These are phyloP conservation scores for Leuciscus waleckii DNA, from an alignment of 2,797 vertebrate species.

Conservation along the genomic window DNA sequence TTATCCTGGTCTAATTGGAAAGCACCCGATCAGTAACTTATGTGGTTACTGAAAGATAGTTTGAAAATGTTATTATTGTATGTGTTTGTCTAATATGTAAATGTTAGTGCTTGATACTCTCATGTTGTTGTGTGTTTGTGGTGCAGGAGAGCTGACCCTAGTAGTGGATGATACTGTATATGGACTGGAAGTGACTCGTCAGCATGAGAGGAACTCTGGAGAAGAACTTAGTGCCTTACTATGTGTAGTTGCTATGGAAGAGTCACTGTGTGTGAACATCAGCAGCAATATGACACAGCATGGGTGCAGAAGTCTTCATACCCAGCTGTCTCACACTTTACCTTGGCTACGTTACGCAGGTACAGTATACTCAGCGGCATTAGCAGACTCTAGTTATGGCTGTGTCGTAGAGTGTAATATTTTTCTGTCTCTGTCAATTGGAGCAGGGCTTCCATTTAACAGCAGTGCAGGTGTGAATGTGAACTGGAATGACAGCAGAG, in stretches of 20 bases:
- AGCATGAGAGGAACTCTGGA: constrained; percentile 54
- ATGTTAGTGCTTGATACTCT: not conserved
- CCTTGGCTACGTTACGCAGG: constrained; percentile 70
- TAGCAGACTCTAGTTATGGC: not conserved
- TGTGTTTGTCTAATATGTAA: not conserved
- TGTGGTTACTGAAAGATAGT: not conserved
- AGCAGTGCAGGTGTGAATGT: constrained; percentile 64
- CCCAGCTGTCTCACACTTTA: constrained; percentile 74
- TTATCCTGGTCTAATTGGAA: not conserved
- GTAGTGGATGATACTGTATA: constrained; percentile 71
- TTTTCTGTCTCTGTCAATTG: constrained; percentile 21
- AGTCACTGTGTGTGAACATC: constrained; percentile 75
- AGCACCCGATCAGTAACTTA: not conserved
- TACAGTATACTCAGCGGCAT: constrained; percentile 37
- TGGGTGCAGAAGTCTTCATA: constrained; percentile 64
- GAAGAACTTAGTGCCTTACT: constrained; percentile 64
- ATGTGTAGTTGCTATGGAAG: constrained; percentile 68
- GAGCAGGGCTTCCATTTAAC: constrained; percentile 77
- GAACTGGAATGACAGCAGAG: constrained; percentile 54
- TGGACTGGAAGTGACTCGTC: constrained; percentile 76
- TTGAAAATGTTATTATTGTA: not conserved
- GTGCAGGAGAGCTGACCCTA: constrained; percentile 80
- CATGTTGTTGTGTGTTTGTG: constrained; percentile 5
- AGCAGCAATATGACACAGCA: constrained; percentile 57
- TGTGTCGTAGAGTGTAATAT: not conserved